Evolutionary conservation across 2,113 vertebrate genomes (phyloP).

Genomic region (Tychaedon coryphoeus): DNA sequence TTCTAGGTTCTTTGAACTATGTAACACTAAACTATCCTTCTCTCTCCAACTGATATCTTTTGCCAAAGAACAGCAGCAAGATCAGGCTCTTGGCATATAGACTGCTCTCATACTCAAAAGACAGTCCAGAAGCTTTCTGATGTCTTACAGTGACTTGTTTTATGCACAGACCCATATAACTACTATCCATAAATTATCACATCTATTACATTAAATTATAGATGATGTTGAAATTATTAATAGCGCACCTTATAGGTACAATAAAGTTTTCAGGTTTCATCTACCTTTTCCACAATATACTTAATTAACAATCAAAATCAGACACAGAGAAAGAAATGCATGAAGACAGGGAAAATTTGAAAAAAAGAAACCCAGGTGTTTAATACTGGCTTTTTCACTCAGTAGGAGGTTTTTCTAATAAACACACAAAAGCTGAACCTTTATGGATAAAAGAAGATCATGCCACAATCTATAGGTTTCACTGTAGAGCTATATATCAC

Average conservation of each 20-base stretch:
- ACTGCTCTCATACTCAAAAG: neutral
- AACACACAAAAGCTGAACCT: neutral
- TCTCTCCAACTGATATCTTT: neutral
- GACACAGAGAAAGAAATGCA: neutral
- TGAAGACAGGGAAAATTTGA: neutral
- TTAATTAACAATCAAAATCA: neutral
- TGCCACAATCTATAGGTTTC: neutral
- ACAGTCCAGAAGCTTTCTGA: neutral
- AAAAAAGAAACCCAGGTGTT: neutral
- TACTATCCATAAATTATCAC: neutral
- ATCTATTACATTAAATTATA: neutral
- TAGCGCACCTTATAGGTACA: neutral
- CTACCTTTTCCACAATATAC: neutral
- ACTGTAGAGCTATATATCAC: neutral
- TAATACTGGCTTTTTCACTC: neutral
- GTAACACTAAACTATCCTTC: neutral
- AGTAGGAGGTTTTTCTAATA: neutral
- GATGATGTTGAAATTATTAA: neutral
- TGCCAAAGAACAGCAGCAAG: neutral
- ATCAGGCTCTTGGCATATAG: neutral
- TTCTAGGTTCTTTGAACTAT: neutral
- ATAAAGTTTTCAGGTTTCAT: neutral
- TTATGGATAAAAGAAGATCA: neutral
- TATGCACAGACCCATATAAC: neutral
- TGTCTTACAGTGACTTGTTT: neutral